Base-by-base conservation (phyloP, 1,140 invertebrate species). In the Arion vulgaris region DNA sequence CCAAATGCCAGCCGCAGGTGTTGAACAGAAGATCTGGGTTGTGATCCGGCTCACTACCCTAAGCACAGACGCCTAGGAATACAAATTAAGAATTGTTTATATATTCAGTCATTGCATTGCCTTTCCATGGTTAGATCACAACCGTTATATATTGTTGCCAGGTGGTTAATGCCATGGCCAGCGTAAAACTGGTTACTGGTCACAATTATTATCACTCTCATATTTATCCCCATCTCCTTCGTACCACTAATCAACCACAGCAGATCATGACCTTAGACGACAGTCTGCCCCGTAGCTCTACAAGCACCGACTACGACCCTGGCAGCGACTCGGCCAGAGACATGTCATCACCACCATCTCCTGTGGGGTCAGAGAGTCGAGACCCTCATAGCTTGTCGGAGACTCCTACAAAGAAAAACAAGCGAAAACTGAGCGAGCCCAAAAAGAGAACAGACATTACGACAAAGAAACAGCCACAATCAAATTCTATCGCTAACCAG, bases 361-460 rank as follows among this genome's bases (percentile, higher is more conserved):
- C 78, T 36, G n/a, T 17, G 19, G 66, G 23, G 26, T 41, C 66
- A n/a, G 41, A 62, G 4, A 17, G 32, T 26, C 28, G 45, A 34
- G 68, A 81, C 49, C 66, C 38, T 9, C 68, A 49, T 19, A 38
- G 49, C 4, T 73, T 82, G 19, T 71, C 75, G 71, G 87, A 88
- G 57, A 89, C 88, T 28, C 89, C 89, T 7, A 82, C 85, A 23
- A 85, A 89, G 66, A 92, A 90, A 85, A 94, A 94, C 88, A 96
- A 96, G 89, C 92, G 95, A 38, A 96, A 96, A 85, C 93, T 95
- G 79, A 94, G 95, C 19, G 96, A 96, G 81, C 95, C 95, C 0
- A 93, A 95, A 17, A 94, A 94, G 32, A 13, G 69, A 34, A 45
- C 79, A 4, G 79, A 71, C 23, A 13, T 34, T 1, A 41, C 15